phyloP scores from a whole-genome alignment of 2,888 invertebrate species.

The Drosophila vallismaia region DNA sequence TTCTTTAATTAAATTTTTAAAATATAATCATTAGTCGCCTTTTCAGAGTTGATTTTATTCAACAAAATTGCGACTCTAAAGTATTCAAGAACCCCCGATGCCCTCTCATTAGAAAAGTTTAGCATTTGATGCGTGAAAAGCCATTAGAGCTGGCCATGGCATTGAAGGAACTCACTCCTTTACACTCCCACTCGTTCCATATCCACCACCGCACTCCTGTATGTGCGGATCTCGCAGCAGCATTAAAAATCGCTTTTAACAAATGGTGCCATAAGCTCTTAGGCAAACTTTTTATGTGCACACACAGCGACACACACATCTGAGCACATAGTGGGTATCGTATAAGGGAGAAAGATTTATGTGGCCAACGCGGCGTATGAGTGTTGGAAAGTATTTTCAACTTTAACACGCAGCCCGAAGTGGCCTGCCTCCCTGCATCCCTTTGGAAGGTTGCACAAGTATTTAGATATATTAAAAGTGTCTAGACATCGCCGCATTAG shows the following conservation, averaged over 20 bases:
- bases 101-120: constrained; percentile 68
- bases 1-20: no score
- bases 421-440: constrained; percentile 15
- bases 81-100: constrained; percentile 7
- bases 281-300: constrained; percentile 76
- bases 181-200: neutral
- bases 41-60: no score
- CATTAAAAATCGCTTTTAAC: constrained; percentile 79
- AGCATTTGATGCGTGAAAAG: constrained; percentile 58
- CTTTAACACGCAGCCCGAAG: constrained; percentile 50
- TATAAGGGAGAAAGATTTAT: constrained; percentile 62
- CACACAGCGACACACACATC: constrained; percentile 48
- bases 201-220: constrained; percentile 1
- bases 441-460: constrained; percentile 16
- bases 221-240: constrained; percentile 58
- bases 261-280: constrained; percentile 77
- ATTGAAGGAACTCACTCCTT: constrained; percentile 26
- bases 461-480: constrained; percentile 64
- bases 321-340: constrained; percentile 27
- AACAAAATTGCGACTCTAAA: neutral
- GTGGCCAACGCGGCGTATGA: constrained; percentile 60
- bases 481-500: constrained; percentile 65
- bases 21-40: no score
- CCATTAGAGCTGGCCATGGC: constrained; percentile 66
- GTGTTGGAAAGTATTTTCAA: constrained; percentile 56